Base-by-base conservation (phyloP, 2,888 invertebrate genomes). In the Helleia helle region DNA sequence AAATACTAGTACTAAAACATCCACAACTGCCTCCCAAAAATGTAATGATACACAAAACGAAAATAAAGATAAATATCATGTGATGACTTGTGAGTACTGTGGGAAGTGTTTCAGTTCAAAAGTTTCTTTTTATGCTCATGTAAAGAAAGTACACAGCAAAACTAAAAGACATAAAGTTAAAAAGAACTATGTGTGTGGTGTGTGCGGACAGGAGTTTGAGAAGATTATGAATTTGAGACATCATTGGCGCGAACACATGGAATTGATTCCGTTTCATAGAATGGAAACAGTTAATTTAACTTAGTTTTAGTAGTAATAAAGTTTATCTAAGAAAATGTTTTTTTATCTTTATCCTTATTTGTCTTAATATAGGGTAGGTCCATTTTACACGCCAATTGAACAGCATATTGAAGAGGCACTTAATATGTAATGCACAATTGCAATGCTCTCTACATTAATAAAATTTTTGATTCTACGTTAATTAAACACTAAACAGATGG, bases 111-210 rank as follows among this genome's bases (percentile, higher is more conserved):
- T 34, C 22, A 12, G 11, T 1, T 8, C 34, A 5, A 34, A 12
- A 8, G 2, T 11, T 2, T 18, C 12, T 11, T 22, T 34, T 9
- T 12, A 34, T 22, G 22, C 12, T 11, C 34, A 34, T 8, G 18
- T 34, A 12, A 34, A 34, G 11, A 34, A 34, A 12, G 18, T 7
- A 12, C 34, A 34, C 8, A n/a, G n/a, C n/a, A 34, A 7, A 11
- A 18, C 11, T 3, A 18, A 22, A 34, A 34, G 18, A 12, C 17
- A 17, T 6, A 34, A 12, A 8, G 3, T 13, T 11, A 34, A 34
- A 12, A 34, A 34, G 34, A 34, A 34, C 18, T 34, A 34, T 22
- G 34, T 34, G 2, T 34, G 34, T 34, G 34, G 34, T 12, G 22
- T 34, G 12, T 34, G 34, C 7, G 34, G 34, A 8, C 5, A 2